Evolutionary conservation across 2,113 vertebrate species (phyloP).

Genomic region (Enhydra lutris): DNA sequence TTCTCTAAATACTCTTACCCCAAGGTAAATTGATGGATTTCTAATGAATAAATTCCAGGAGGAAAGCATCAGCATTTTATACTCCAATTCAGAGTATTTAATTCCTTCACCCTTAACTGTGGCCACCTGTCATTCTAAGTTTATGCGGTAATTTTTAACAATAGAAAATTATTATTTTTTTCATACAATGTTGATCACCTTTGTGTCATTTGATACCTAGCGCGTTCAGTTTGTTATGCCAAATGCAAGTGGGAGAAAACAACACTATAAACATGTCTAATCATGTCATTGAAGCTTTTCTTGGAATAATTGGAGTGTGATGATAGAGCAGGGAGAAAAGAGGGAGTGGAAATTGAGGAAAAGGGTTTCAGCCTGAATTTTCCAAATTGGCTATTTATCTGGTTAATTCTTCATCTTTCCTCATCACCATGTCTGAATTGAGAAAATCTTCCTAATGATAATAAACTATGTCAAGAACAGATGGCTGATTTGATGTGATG

Average conservation of each 20-base stretch:
- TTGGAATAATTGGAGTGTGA: conserved; percentile 68
- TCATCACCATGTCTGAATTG: conserved; percentile 77
- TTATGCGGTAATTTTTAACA: conserved; percentile 51
- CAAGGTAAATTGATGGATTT: conserved; percentile 51
- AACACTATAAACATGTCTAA: conserved; percentile 56
- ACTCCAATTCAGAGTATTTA: conserved; percentile 17
- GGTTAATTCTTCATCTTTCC: conserved; percentile 75
- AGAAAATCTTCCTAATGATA: conserved; percentile 78
- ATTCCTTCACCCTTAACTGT: conserved; percentile 31
- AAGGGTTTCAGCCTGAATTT: conserved; percentile 71
- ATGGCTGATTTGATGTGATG: conserved; percentile 78
- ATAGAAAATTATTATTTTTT: conserved; percentile 44
- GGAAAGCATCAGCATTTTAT: conserved; percentile 3
- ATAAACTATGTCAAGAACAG: conserved; percentile 78
- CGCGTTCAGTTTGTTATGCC: conserved; percentile 35
- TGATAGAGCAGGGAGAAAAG: conserved; percentile 53
- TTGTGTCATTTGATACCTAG: conserved; percentile 12
- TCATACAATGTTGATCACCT: conserved; percentile 19
- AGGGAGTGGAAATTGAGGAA: conserved; percentile 62
- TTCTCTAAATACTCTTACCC: conserved; percentile 27
- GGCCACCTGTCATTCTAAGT: conserved; percentile 39
- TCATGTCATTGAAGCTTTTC: conserved; percentile 59
- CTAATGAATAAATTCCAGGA: conserved; percentile 41
- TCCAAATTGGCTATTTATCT: conserved; percentile 77
- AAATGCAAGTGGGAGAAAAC: conserved; percentile 42